Evolutionary conservation across 2,113 vertebrate genomes (phyloP).

Genomic region (Paradisaea rubra): DNA sequence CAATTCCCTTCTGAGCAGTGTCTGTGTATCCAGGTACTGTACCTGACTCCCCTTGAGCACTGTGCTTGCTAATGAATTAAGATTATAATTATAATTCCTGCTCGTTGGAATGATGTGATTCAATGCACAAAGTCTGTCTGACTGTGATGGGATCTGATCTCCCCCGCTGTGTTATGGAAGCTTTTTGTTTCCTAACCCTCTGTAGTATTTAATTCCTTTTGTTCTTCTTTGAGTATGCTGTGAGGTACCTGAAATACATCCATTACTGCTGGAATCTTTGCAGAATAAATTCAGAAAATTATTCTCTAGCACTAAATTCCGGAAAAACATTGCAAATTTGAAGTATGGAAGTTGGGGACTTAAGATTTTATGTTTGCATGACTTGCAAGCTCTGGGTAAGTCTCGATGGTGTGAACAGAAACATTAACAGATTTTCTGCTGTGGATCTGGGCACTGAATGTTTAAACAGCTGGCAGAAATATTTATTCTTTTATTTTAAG

Average conservation of each 20-base stretch:
- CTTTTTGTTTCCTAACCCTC: not conserved
- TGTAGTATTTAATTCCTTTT: not conserved
- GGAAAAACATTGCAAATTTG: not conserved
- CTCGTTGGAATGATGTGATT: not conserved
- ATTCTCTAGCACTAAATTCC: not conserved
- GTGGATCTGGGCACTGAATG: not conserved
- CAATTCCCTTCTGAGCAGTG: not conserved
- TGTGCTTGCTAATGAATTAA: not conserved
- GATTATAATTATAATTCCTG: not conserved
- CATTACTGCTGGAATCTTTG: not conserved
- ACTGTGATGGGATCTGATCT: not conserved
- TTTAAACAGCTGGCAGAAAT: slow-evolving; percentile 20
- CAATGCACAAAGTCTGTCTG: not conserved
- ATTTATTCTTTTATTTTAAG: slow-evolving; percentile 16
- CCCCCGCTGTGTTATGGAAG: not conserved
- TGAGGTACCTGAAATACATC: not conserved
- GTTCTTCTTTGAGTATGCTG: not conserved
- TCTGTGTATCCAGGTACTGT: not conserved
- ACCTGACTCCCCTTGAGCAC: not conserved
- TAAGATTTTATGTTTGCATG: not conserved
- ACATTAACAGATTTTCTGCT: not conserved
- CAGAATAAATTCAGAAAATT: not conserved
- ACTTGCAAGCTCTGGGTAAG: not conserved
- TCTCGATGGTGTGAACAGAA: not conserved
- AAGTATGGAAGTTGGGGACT: not conserved